Percentiles rank a stretch among this genome's conserved stretches.
Conservation (phyloP, 2,797 vertebrate genomes). For the Dermochelys coriacea region DNA sequence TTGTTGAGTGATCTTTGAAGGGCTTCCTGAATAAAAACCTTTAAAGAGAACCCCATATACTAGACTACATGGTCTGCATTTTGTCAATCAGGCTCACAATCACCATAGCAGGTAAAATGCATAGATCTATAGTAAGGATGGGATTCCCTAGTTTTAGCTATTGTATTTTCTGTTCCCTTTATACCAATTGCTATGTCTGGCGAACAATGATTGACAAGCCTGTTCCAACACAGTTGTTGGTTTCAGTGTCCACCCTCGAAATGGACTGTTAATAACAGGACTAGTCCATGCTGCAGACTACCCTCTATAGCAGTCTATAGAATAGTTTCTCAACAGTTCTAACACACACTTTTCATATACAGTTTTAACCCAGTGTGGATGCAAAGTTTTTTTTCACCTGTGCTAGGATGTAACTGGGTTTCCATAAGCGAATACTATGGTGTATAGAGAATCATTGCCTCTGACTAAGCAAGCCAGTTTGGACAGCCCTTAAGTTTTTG, state of each 20-base stretch:
- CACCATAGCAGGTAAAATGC: conserved; percentile 13
- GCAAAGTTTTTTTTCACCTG: background rate
- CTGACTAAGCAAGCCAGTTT: background rate
- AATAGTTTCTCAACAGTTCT: background rate
- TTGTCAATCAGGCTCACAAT: conserved; percentile 56
- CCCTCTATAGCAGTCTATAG: background rate
- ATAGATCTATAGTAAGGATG: background rate
- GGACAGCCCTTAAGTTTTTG: background rate
- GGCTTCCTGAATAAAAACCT: conserved; percentile 51
- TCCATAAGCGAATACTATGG: accelerated
- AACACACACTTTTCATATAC: background rate
- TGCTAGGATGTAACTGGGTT: background rate
- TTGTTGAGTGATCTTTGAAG: conserved; percentile 70
- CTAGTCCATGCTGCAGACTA: background rate
- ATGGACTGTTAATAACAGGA: background rate
- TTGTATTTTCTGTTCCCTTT: background rate
- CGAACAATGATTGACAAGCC: background rate
- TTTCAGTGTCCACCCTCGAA: background rate
- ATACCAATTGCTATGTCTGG: background rate
- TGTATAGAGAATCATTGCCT: background rate
- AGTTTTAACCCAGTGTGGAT: background rate
- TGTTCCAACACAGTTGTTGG: background rate
- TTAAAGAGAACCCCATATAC: conserved; percentile 67
- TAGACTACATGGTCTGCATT: conserved; percentile 71
- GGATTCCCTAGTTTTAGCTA: background rate